A percentile compares a stretch with the other conserved stretches of the same genome.
phyloP scores from a whole-genome alignment of 1,140 invertebrate species.

The Trichonephila clavata region DNA sequence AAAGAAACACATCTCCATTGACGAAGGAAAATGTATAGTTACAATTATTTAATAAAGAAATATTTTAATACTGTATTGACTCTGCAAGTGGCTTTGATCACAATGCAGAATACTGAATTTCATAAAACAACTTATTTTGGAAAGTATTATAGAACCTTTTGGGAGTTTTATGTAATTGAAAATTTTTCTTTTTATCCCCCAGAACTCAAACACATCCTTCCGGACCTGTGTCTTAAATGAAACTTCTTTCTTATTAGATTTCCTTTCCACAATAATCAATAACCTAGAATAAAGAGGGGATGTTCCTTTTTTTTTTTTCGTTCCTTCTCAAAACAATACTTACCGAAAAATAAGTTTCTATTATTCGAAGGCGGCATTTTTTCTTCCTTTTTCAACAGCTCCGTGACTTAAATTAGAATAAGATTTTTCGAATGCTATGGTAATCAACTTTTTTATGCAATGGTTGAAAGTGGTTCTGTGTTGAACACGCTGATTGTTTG shows the following conservation, averaged over 20 bases:
- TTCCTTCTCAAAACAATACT: background rate
- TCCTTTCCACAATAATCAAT: background rate
- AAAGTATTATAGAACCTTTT: background rate
- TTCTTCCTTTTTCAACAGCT: background rate
- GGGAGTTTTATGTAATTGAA: constrained; percentile 2
- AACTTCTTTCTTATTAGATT: constrained; percentile 5
- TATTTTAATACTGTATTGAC: background rate
- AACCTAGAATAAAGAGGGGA: background rate
- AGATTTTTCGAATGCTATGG: too few species aligned
- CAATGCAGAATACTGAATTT: background rate
- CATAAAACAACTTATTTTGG: constrained; percentile 28
- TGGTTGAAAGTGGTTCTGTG: too few species aligned
- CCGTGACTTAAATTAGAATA: background rate
- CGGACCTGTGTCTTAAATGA: background rate
- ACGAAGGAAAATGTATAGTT: background rate
- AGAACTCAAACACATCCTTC: background rate
- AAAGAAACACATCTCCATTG: too few species aligned
- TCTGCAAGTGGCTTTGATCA: background rate
- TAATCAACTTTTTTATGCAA: too few species aligned
- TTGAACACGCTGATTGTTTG: too few species aligned
- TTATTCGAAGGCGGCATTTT: background rate
- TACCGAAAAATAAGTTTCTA: background rate
- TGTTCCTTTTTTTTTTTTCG: background rate
- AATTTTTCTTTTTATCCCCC: background rate
- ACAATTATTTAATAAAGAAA: background rate